Evolutionary conservation across 2,888 invertebrate species (phyloP), one percentile per base, ranked within the genome.

Genomic region (Aphodius sticticus): DNA sequence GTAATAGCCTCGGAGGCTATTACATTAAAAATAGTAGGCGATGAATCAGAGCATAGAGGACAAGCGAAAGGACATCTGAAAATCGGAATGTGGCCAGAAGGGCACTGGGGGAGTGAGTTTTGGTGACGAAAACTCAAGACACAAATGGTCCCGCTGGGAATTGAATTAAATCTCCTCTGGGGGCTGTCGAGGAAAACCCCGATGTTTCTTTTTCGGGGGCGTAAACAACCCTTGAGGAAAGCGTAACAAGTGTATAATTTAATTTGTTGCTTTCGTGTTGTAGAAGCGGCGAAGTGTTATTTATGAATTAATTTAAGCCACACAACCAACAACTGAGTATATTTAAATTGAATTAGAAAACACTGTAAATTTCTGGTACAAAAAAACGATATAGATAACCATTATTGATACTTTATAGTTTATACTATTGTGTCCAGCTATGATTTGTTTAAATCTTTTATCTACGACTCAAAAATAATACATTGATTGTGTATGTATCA

Each of bases 101-200:
- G 70, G 76, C 70, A 70, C 26, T 78, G 37, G 36, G 79, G 70
- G 74, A 69, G 76, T 53, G 78, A 79, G 82, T 81, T 81, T 53
- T 82, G 82, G 83, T 81, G 82, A 84, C 70, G 71, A 78, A 80
- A 80, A 81, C 79, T 82, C 82, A 83, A 81, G 80, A 80, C 77
- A 82, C 84, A 85, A 85, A 85, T 85, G 83, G 84, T 82, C 82
- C 85, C 85, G 81, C 77, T 80, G 85, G 83, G 85, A 84, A 78
- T 79, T 77, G 81, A 84, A 84, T 84, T 84, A 84, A 84, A 84
- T 83, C 84, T 53, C 53, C 53, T 53, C 12, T 53, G 53, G 53
- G 53, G 53, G 3, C 53, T 53, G 53, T 53, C 53, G 53, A 9
- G 53, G 12, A 53, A 53, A 53, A 7, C 53, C 53, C 53, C 53